These are phyloP conservation scores for Eupithecia vulgata DNA, from an alignment of 2,888 invertebrate species.

Conservation along the genomic window DNA sequence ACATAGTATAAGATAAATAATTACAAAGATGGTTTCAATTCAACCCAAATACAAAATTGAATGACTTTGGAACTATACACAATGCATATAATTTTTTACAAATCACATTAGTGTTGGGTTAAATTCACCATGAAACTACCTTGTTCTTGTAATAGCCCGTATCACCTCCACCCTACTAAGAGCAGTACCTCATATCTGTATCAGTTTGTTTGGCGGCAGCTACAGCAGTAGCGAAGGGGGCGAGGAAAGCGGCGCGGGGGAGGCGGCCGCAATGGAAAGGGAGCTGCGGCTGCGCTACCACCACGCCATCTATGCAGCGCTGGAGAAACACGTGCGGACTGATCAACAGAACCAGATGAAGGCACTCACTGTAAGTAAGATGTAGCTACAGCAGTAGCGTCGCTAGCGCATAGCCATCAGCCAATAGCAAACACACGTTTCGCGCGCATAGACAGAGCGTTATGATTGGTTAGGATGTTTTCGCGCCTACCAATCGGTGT, in stretches of 20 bases:
- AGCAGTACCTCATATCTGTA: conserved; percentile 25
- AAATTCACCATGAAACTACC: background rate
- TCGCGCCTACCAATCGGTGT: no score
- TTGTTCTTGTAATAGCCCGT: background rate
- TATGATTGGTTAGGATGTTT: no score
- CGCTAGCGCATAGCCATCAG: no score
- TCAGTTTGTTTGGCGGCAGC: conserved; percentile 35
- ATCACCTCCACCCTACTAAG: conserved; percentile 5
- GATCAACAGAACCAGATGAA: conserved; percentile 93
- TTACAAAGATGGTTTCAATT: no score
- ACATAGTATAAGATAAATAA: no score
- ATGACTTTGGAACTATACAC: no score
- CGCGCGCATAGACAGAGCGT: no score
- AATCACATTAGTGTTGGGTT: background rate
- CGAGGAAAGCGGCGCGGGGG: conserved; percentile 53
- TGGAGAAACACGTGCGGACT: conserved; percentile 91
- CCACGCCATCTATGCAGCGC: conserved; percentile 88
- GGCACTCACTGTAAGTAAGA: conserved; percentile 82
- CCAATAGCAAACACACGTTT: no score
- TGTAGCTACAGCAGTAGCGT: no score
- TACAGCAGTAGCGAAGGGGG: conserved; percentile 53
- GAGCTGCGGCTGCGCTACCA: conserved; percentile 92
- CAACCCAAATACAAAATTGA: no score
- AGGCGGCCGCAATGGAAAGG: conserved; percentile 65
- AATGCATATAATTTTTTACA: no score